These are phyloP conservation scores for Drosophila cyrtoloma DNA, from an alignment of 2,888 invertebrate species.

Conservation along the genomic window DNA sequence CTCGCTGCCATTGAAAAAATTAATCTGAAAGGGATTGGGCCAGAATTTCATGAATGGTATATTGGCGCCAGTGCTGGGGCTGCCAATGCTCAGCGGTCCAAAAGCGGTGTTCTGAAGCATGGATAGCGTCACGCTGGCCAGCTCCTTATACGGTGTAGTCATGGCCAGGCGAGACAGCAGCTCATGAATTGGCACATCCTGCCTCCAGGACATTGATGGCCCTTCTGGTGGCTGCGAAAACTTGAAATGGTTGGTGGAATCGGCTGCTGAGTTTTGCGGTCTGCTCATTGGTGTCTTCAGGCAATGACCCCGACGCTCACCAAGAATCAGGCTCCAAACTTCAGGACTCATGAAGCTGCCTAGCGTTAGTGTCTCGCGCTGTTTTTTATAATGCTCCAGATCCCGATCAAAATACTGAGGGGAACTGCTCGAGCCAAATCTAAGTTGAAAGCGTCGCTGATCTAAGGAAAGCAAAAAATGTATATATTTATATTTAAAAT, in stretches of 20 bases:
- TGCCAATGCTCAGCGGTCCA: slow-evolving; percentile 29
- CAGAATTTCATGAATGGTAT: slow-evolving; percentile 34
- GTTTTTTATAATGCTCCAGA: slow-evolving; percentile 36
- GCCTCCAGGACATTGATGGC: not conserved
- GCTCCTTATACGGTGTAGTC: slow-evolving; percentile 26
- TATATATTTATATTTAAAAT: not conserved
- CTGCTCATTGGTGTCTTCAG: not conserved
- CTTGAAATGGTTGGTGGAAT: not conserved
- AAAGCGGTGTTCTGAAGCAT: slow-evolving; percentile 42
- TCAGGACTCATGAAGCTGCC: slow-evolving; percentile 44
- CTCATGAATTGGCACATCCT: slow-evolving; percentile 20
- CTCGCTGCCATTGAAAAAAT: not conserved
- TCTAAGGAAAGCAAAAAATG: not conserved
- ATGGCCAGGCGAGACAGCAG: slow-evolving; percentile 21
- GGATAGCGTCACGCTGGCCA: slow-evolving; percentile 27
- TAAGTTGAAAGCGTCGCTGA: slow-evolving; percentile 10
- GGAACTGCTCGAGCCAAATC: not conserved
- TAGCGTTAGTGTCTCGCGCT: slow-evolving; percentile 40
- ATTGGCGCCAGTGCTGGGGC: slow-evolving; percentile 26
- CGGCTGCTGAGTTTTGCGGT: not conserved
- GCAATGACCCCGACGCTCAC: not conserved
- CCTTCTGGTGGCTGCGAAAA: not conserved
- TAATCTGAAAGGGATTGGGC: slow-evolving; percentile 40
- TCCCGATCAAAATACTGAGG: slow-evolving; percentile 26
- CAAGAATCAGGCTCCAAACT: slow-evolving; percentile 1